Conservation (phyloP, 2,113 vertebrate species). For the Dascyllus trimaculatus region DNA sequence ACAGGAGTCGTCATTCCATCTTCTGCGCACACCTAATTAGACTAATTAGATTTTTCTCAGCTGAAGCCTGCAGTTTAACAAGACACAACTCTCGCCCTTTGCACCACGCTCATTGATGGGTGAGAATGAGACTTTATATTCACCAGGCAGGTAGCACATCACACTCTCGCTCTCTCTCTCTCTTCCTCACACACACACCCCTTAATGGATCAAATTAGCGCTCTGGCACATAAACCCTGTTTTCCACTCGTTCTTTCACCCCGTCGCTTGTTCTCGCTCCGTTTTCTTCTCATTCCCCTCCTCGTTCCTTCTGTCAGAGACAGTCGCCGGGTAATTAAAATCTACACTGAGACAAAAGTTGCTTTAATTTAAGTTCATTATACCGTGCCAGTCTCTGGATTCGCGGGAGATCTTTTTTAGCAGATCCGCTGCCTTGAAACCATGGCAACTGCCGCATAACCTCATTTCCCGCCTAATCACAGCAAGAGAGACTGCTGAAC, state of each 20-base stretch:
- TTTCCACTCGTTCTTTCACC: conserved; percentile 52
- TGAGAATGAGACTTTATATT: conserved; percentile 73
- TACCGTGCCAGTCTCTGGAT: conserved; percentile 50
- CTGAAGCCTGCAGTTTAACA: conserved; percentile 63
- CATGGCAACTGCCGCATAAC: conserved; percentile 74
- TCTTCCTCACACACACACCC: conserved; percentile 43
- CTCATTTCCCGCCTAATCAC: conserved; percentile 77
- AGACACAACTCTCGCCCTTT: conserved; percentile 59
- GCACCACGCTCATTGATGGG: conserved; percentile 57
- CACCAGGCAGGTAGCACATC: conserved; percentile 63
- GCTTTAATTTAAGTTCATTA: conserved; percentile 82
- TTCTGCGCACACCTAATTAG: conserved; percentile 72
- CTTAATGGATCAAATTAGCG: conserved; percentile 83
- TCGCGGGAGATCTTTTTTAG: conserved; percentile 57
- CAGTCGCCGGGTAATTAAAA: conserved; percentile 74
- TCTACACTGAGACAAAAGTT: conserved; percentile 70
- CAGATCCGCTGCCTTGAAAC: conserved; percentile 70
- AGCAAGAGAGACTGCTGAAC: conserved; percentile 62
- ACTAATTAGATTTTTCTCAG: conserved; percentile 71
- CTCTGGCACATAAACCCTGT: conserved; percentile 75
- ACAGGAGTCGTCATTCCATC: conserved; percentile 31
- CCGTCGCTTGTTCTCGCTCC: conserved; percentile 30
- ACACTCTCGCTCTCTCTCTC: conserved; percentile 19
- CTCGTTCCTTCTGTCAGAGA: conserved; percentile 45
- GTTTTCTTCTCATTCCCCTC: conserved; percentile 37